Percentiles rank a stretch among this genome's conserved stretches.
phyloP scores from a whole-genome alignment of 2,113 vertebrate species.

The Puffinus mauretanicus region DNA sequence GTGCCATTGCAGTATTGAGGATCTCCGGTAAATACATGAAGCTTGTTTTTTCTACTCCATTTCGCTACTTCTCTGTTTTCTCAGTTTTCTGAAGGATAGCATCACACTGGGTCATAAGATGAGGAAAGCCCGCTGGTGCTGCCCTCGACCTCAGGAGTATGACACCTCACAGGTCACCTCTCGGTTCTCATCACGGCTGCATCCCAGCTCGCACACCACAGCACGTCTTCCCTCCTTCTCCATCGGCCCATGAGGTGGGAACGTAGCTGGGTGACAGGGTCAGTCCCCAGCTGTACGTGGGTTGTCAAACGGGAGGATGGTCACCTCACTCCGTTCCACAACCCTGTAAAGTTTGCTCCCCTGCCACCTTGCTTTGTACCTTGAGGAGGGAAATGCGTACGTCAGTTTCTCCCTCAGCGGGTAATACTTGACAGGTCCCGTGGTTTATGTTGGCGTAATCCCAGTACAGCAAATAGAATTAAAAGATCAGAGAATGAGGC shows the following conservation, averaged over 20 bases:
- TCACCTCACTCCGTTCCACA: background rate
- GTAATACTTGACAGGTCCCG: background rate
- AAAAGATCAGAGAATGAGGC: background rate
- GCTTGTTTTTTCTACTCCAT: background rate
- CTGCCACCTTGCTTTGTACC: rapidly evolving
- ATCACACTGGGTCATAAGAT: background rate
- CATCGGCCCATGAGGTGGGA: rapidly evolving
- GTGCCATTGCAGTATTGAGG: background rate
- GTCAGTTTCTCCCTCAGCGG: background rate
- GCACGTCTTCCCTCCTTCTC: background rate
- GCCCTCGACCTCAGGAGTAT: rapidly evolving
- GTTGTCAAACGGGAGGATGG: rapidly evolving
- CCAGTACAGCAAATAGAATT: background rate
- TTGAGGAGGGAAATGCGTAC: background rate
- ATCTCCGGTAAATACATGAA: background rate
- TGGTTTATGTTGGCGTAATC: background rate
- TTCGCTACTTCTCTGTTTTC: background rate
- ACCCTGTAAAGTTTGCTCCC: background rate
- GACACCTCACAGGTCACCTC: background rate
- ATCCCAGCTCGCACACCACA: background rate
- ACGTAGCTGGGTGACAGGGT: background rate
- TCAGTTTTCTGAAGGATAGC: background rate
- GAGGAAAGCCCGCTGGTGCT: background rate
- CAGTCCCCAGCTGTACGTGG: background rate
- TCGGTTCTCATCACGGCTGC: rapidly evolving